A percentile compares a stretch with the other conserved stretches of the same genome.
Evolutionary conservation across 2,797 vertebrate genomes (phyloP).

Genomic region (Gorsachius magnificus): DNA sequence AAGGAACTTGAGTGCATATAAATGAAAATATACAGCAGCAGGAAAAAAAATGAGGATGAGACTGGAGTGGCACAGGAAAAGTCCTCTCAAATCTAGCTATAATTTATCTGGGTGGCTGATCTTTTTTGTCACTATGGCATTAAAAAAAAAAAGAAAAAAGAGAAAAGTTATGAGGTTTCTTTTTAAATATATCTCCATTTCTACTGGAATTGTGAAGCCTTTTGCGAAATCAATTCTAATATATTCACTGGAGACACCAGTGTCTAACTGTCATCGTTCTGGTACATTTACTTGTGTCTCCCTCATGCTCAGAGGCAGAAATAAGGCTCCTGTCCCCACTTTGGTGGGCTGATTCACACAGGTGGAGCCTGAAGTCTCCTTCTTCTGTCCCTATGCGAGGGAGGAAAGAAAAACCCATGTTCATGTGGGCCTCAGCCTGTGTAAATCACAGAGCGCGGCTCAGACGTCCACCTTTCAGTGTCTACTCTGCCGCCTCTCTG

Average conservation of each 20-base stretch:
- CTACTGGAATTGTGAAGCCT: not conserved
- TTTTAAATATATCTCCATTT: not conserved
- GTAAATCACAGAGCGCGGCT: not conserved
- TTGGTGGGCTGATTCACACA: not conserved
- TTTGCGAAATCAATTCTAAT: not conserved
- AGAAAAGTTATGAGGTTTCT: not conserved
- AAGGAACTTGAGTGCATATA: not conserved
- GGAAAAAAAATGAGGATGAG: not conserved
- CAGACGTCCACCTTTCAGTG: not conserved
- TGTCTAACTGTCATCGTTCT: not conserved
- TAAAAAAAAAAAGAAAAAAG: no score
- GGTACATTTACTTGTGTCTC: not conserved
- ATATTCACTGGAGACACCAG: fast-evolving
- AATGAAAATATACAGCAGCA: constrained; percentile 23
- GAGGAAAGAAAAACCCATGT: not conserved
- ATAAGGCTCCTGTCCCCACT: fast-evolving
- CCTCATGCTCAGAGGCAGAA: not conserved
- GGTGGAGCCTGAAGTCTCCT: not conserved
- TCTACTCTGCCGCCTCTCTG: fast-evolving
- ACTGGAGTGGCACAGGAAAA: not conserved
- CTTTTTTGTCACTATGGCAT: not conserved
- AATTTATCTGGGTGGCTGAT: not conserved
- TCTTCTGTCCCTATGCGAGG: not conserved
- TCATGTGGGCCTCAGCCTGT: fast-evolving
- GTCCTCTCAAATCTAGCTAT: not conserved